A percentile compares a stretch with the other conserved stretches of the same genome.
Evolutionary conservation across 2,888 invertebrate species (phyloP).

Genomic region (Diadromus collaris): DNA sequence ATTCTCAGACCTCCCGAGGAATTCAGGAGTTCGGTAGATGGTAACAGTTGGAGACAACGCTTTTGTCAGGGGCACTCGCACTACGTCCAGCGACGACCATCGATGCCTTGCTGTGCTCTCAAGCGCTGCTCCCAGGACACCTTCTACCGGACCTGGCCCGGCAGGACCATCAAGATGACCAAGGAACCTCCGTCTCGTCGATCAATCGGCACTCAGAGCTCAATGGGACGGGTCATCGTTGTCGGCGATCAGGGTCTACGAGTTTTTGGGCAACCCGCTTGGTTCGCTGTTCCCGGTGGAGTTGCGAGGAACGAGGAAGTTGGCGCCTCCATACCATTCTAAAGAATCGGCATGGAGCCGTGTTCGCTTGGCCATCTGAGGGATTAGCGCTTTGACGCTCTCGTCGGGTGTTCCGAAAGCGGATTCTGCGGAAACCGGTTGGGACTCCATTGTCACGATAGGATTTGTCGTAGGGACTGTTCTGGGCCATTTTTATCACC

Average conservation of each 20-base stretch:
- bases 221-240: conserved; percentile 64
- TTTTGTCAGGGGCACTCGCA: conserved; percentile 71
- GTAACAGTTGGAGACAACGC: conserved; percentile 65
- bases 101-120: conserved; percentile 69
- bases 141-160: conserved; percentile 75
- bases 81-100: conserved; percentile 64
- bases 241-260: conserved; percentile 59
- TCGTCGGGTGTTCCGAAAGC: neutral
- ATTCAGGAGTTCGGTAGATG: conserved; percentile 64
- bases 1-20: conserved; percentile 71
- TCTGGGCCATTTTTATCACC: conserved; percentile 17
- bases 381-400: neutral
- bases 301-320: conserved; percentile 63
- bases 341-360: conserved; percentile 15
- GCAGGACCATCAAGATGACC: conserved; percentile 60
- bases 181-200: conserved; percentile 54
- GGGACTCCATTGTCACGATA: neutral
- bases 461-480: neutral
- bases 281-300: conserved; percentile 31
- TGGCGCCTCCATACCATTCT: conserved; percentile 73
- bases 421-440: neutral
- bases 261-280: conserved; percentile 39
- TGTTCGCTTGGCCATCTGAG: neutral
- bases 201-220: conserved; percentile 64
- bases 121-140: conserved; percentile 67